Base-by-base conservation (phyloP, 2,888 invertebrate species). In the Ecliptopera silaceata region DNA sequence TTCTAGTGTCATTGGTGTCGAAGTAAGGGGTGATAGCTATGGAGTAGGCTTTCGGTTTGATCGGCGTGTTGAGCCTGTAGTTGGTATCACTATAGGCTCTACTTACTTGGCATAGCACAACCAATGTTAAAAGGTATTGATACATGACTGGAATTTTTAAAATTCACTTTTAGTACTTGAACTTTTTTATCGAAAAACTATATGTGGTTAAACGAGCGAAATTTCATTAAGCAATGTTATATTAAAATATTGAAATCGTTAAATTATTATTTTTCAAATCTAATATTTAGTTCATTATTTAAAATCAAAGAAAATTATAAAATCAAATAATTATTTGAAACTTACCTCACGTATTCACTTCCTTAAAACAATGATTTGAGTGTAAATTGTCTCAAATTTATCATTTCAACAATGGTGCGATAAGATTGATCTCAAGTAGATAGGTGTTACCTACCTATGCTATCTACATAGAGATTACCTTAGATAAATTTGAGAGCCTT, bases 1-100 rank as follows among this genome's bases (percentile, higher is more conserved):
- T 79, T 34, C 61, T 75, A 0, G 72, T 76, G 45, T 88, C 75
- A 1, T 74, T 77, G 1, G 88, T 88, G 2, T 90, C 79, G 4
- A 94, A 88, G 61, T 92, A 87, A 0, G 94, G 93, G 0, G 79
- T 84, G 3, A 95, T 76, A 0, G 79, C 69, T 1, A 95, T 78
- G 0, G 88, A 79, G 63, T 95, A 95, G 1, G 80, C 75, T 3
- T 70, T 75, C 0, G 95, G 95, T 4, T 65, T 68, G 1, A 94
- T 82, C 0, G 80, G 71, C 0, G 82, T 80, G 52, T 88, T 85
- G 1, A 91, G 70, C 44, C 89, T 75, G 49, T 88, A 86, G 57
- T 82, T 86, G 4, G 82, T 73, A 56, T 91, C 88, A 18, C 77
- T 68, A 4, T 56, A 52, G 5, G 67, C 75, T 39, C 61, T 59